These are phyloP conservation scores for Sparidentex hasta DNA, from an alignment of 2,797 vertebrate genomes.

Conservation along the genomic window DNA sequence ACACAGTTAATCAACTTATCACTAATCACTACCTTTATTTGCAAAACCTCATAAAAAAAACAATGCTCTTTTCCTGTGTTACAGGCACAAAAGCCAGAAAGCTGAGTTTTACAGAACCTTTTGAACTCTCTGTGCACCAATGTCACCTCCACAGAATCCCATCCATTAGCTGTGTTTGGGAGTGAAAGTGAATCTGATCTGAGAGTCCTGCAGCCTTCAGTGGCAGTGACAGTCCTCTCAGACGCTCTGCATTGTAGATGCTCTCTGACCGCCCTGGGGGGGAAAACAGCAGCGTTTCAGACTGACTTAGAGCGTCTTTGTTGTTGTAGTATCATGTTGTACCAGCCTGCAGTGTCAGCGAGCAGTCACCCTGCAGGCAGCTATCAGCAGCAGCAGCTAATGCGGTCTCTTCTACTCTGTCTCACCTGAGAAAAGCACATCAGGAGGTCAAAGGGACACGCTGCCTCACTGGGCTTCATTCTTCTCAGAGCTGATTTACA, in stretches of 20 bases:
- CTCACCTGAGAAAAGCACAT: slow-evolving; percentile 64
- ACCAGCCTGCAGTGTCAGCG: slow-evolving; percentile 65
- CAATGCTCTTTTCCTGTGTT: background rate
- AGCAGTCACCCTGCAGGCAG: slow-evolving; percentile 50
- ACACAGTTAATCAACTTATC: no score
- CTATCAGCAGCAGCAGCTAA: slow-evolving; percentile 51
- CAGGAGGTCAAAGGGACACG: slow-evolving; percentile 43
- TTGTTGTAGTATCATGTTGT: slow-evolving; percentile 69
- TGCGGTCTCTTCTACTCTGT: slow-evolving; percentile 36
- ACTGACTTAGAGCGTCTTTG: slow-evolving; percentile 64
- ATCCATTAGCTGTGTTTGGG: slow-evolving; percentile 5
- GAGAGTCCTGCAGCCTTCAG: slow-evolving; percentile 11
- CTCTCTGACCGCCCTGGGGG: background rate
- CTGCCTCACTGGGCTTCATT: slow-evolving; percentile 19
- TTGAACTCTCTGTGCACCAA: background rate
- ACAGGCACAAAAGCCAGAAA: background rate
- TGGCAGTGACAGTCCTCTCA: slow-evolving; percentile 23
- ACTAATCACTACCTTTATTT: background rate
- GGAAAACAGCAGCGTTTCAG: slow-evolving; percentile 31
- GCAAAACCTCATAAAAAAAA: background rate
- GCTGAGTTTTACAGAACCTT: background rate
- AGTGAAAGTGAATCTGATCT: slow-evolving; percentile 22
- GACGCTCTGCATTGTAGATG: slow-evolving; percentile 28
- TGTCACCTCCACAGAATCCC: slow-evolving; percentile 2
- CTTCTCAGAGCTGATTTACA: slow-evolving; percentile 17